Evolutionary conservation across 2,888 invertebrate species (phyloP).

Genomic region (Ophion costatus): DNA sequence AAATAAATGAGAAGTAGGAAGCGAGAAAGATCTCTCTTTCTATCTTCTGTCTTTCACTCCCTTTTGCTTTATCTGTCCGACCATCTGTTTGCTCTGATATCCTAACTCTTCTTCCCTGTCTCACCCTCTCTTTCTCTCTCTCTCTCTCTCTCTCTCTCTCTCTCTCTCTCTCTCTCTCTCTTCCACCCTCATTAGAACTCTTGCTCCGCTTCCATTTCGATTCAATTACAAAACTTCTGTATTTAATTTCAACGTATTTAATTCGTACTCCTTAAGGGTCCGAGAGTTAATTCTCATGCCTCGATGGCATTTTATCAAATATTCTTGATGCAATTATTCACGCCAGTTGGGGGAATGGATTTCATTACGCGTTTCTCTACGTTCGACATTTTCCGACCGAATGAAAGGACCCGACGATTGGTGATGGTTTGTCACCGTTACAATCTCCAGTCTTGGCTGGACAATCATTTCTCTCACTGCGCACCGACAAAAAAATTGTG

Average conservation of each 20-base stretch:
- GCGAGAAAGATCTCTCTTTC: too few species aligned
- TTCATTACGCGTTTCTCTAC: too few species aligned
- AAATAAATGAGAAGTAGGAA: too few species aligned
- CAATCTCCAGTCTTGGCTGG: too few species aligned
- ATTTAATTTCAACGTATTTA: slow-evolving; percentile 15
- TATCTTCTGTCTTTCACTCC: background rate
- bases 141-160: slow-evolving; percentile 20
- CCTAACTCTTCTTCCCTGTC: slow-evolving; percentile 9
- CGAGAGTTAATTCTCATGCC: background rate
- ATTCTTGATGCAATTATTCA: slow-evolving; percentile 1
- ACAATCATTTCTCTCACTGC: too few species aligned
- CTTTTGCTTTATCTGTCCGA: slow-evolving; percentile 32
- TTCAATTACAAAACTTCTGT: slow-evolving; percentile 8
- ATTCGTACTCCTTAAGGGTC: background rate
- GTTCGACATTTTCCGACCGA: too few species aligned
- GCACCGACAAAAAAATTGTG: too few species aligned
- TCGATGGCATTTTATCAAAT: background rate
- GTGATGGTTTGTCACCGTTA: too few species aligned
- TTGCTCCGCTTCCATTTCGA: background rate
- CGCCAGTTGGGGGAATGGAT: background rate
- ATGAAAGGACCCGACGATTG: too few species aligned
- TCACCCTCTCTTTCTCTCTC: background rate
- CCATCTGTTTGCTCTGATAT: slow-evolving; percentile 14
- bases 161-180: slow-evolving; percentile 39
- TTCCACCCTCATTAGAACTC: background rate